A percentile compares a stretch with the other conserved stretches of the same genome.
Evolutionary conservation across 2,888 invertebrate species (phyloP).

Genomic region (Alviniconcha strummeri): DNA sequence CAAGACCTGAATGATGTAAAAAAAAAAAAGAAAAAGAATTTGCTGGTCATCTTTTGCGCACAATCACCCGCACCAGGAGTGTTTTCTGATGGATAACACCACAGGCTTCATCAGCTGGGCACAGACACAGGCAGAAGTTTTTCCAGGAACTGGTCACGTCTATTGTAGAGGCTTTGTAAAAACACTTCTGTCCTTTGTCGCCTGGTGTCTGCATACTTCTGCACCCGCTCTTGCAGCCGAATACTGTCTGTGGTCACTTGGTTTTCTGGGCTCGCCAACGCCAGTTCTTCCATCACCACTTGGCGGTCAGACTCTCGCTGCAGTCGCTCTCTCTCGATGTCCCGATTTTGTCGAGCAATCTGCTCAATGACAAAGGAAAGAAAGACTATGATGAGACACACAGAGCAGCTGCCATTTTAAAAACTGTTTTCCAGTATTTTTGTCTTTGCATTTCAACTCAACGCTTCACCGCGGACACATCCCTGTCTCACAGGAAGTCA

Average conservation of each 20-base stretch:
- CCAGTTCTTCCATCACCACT: conserved; percentile 49
- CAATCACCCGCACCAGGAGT: no score
- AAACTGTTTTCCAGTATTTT: no score
- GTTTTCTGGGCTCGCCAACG: neutral
- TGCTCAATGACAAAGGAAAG: conserved; percentile 35
- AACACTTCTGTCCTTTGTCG: conserved; percentile 53
- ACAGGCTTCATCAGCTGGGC: neutral
- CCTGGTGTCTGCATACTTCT: conserved; percentile 50
- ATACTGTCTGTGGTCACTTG: neutral
- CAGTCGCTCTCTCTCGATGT: conserved; percentile 46
- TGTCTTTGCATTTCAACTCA: no score
- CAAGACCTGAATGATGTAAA: no score
- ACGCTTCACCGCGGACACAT: no score
- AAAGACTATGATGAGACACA: no score
- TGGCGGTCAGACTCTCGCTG: conserved; percentile 57
- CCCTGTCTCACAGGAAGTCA: no score
- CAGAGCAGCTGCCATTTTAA: no score
- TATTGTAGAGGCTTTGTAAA: conserved; percentile 48
- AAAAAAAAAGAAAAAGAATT: no score
- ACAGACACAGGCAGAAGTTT: conserved; percentile 27
- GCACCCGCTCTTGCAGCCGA: conserved; percentile 45
- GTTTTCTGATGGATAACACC: no score
- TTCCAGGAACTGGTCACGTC: conserved; percentile 49
- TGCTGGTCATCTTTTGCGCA: no score
- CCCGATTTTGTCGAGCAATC: conserved; percentile 57